These are phyloP conservation scores for Oxycera nigricornis DNA, from an alignment of 2,888 invertebrate species.

Conservation along the genomic window DNA sequence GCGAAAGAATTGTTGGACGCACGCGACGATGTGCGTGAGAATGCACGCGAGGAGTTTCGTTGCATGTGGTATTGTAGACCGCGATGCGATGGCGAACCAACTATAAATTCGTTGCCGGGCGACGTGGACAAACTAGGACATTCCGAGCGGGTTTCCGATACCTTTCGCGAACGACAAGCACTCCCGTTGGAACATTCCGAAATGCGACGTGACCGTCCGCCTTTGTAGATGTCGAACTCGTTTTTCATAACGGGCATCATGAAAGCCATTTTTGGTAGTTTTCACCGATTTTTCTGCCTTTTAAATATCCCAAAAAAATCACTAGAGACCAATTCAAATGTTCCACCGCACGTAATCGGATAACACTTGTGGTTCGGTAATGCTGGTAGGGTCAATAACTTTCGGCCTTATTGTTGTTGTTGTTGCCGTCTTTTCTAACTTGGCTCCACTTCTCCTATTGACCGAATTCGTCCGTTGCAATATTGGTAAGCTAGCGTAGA, in stretches of 20 bases:
- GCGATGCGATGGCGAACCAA: slow-evolving; percentile 65
- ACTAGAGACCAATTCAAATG: background rate
- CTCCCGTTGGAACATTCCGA: slow-evolving; percentile 71
- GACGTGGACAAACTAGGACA: slow-evolving; percentile 72
- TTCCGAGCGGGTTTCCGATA: slow-evolving; percentile 69
- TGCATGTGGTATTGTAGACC: slow-evolving; percentile 60
- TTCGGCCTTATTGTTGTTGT: background rate
- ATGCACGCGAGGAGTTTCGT: slow-evolving; percentile 65
- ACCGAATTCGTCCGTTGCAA: slow-evolving; percentile 12
- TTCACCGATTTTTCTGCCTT: slow-evolving; percentile 6
- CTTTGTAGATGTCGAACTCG: slow-evolving; percentile 92
- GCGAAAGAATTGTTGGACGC: slow-evolving; percentile 69
- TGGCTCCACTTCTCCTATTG: slow-evolving; percentile 15
- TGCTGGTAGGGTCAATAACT: slow-evolving; percentile 6
- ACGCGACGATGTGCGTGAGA: slow-evolving; percentile 68
- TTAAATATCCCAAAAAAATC: background rate
- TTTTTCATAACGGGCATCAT: slow-evolving; percentile 96
- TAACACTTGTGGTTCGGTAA: slow-evolving; percentile 3
- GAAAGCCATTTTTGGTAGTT: slow-evolving; percentile 75
- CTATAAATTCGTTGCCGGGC: slow-evolving; percentile 65
- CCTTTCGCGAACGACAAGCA: slow-evolving; percentile 67
- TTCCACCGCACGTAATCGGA: slow-evolving; percentile 15
- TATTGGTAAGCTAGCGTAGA: background rate
- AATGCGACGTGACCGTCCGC: slow-evolving; percentile 73
- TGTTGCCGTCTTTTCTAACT: background rate